Evolutionary conservation across 2,797 vertebrate species (phyloP), one percentile per base, ranked within the genome.

Genomic region (Sardinella longiceps): DNA sequence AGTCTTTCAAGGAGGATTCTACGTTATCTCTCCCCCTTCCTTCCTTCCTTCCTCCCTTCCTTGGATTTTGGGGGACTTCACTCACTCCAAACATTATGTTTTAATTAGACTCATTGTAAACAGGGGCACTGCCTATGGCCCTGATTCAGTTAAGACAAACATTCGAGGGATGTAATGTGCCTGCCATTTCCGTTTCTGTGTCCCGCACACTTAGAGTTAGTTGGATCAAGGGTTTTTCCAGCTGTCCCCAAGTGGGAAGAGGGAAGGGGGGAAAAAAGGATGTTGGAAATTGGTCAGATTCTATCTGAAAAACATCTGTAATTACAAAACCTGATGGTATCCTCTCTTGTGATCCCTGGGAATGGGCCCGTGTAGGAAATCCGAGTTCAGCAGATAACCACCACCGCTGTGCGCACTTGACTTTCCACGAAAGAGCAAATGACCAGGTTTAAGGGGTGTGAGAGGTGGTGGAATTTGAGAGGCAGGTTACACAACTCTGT

Each of bases 271-370:
- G 33, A 9, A 1, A 5, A 5, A n/a, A 20, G 66, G 66, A 74
- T 39, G 66, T 74, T 74, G 66, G 33, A 74, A 39, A 74, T 28
- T 23, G 50, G 80, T 39, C 66, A 39, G 66, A 74, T 74, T 39
- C 4, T 74, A 74, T 74, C 66, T 74, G 20, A 37, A 74, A 74
- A 74, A 74, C 66, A 74, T 74, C 66, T 74, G 66, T 74, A 39
- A 74, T 74, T 74, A 74, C 66, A 39, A 74, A 74, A 74, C 66
- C 66, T 74, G 66, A 74, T 74, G 66, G 14, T 74, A 74, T 74
- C 66, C 66, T 39, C 33, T 74, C 66, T 39, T 4, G 30, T 33
- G 66, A 74, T 37, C 7, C 30, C 30, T 74, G 33, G 66, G 15
- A 74, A 37, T 39, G 33, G 33, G 12, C 33, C 11, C 0, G 33